Evolutionary conservation across 2,113 vertebrate genomes (phyloP), one percentile per base, ranked within the genome.

Genomic region (Dipodomys merriami): DNA sequence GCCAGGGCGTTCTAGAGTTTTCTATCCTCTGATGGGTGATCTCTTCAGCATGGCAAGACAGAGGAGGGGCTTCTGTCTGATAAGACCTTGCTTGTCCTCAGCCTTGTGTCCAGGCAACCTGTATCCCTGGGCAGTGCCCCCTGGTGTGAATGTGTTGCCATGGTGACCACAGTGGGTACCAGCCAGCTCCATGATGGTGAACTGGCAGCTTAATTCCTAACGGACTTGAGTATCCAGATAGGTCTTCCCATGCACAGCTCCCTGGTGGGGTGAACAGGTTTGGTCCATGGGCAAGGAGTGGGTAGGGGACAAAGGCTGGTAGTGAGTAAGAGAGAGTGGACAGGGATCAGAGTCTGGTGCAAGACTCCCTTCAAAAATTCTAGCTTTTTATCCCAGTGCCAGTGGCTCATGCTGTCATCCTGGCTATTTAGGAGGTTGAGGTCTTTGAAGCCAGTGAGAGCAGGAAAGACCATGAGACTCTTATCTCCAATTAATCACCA

Each of bases 91-190:
- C 74, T 35, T 46, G 91, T 67, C 74, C 53, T 84, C 46, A 74
- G 49, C 11, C 27, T 39, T 6, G 85, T 96, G 95, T 95, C 95
- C 82, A 82, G 46, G 95, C 95, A 95, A 91, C 85, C 62, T 65
- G 65, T 87, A 91, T 96, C 94, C 53, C 78, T 85, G 94, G 94
- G 78, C 92, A 93, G 95, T 0, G 27, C 82, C 91, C 95, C 78
- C 49, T 91, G 87, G 87, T 74, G 89, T 4, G 0, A 22, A 53
- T 78, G 44, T 95, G 22, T 46, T 83, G 95, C 94, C 86, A 95
- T 94, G 95, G 95, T 7, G 46, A 96, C 91, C 4, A 27, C 53
- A 68, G 12, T 23, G 30, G 80, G 39, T 92, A 62, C 79, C 90
- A 83, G 90, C 60, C 69, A 80, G 83, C 87, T 88, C 79, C 53